A percentile compares a stretch with the other conserved stretches of the same genome.
phyloP scores from a whole-genome alignment of 2,113 vertebrate species.

The Perca schrenkii region DNA sequence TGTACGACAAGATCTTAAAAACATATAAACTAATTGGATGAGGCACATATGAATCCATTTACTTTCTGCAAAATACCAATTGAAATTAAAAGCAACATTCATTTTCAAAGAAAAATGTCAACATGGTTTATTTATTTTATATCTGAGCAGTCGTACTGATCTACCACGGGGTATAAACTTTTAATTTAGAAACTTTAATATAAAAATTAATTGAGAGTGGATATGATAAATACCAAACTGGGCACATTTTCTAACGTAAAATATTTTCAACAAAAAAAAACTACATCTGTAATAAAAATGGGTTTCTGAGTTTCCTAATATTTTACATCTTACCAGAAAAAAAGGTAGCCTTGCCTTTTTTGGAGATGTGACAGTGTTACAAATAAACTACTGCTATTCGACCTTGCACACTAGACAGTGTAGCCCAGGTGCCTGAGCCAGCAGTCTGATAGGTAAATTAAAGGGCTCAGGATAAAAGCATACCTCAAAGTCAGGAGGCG shows the following conservation, averaged over 20 bases:
- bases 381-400: slow-evolving; percentile 4
- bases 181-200: background rate
- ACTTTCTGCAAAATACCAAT: background rate
- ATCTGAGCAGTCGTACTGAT: background rate
- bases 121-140: background rate
- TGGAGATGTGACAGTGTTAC: background rate
- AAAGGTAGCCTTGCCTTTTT: background rate
- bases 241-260: background rate
- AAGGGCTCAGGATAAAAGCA: slow-evolving; percentile 48
- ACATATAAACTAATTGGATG: background rate
- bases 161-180: background rate
- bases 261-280: background rate
- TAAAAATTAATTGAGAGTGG: background rate
- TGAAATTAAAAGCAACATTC: background rate
- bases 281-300: background rate
- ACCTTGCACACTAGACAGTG: background rate
- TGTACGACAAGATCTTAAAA: background rate
- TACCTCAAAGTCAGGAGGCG: slow-evolving; percentile 30
- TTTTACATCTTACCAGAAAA: background rate
- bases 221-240: background rate
- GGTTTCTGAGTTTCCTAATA: background rate
- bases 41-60: background rate
- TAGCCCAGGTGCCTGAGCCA: slow-evolving; percentile 3
- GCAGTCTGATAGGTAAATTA: slow-evolving; percentile 51
- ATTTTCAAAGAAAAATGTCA: background rate